Conservation (phyloP, 2,797 vertebrate genomes). For the Catamblyrhynchus diadema region DNA sequence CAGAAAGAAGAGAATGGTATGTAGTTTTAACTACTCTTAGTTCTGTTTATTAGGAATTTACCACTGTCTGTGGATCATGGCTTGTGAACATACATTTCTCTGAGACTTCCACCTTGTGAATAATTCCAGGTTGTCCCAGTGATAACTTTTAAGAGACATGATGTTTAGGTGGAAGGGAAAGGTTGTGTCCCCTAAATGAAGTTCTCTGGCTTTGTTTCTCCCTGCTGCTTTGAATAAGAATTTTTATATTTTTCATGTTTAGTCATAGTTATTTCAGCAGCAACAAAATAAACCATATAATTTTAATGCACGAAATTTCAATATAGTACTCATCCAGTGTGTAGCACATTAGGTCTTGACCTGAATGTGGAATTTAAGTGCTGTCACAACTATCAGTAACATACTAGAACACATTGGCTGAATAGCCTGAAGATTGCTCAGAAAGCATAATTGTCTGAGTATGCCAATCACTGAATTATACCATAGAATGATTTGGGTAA, state of each 20-base stretch:
- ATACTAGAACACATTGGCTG: not conserved
- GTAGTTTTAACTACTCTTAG: not conserved
- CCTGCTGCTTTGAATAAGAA: not conserved
- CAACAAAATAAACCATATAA: not conserved
- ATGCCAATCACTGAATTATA: not conserved
- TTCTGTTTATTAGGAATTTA: not conserved
- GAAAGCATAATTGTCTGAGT: not conserved
- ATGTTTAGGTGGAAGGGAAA: not conserved
- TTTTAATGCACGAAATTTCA: not conserved
- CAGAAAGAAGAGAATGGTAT: not conserved
- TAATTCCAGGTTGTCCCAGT: not conserved
- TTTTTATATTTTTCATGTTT: not conserved
- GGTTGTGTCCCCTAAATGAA: not conserved
- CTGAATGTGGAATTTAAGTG: not conserved
- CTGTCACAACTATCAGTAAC: not conserved
- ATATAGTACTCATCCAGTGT: not conserved
- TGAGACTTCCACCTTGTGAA: not conserved
- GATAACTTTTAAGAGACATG: not conserved
- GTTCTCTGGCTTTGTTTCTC: not conserved
- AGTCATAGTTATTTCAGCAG: not conserved
- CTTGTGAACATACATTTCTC: not conserved
- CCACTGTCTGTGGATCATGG: fast-evolving
- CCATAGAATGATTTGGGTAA: not conserved
- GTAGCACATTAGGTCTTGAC: not conserved
- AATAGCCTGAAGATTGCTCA: not conserved